Evolutionary conservation across 2,888 invertebrate genomes (phyloP).

Genomic region (Diarsia rubi): DNA sequence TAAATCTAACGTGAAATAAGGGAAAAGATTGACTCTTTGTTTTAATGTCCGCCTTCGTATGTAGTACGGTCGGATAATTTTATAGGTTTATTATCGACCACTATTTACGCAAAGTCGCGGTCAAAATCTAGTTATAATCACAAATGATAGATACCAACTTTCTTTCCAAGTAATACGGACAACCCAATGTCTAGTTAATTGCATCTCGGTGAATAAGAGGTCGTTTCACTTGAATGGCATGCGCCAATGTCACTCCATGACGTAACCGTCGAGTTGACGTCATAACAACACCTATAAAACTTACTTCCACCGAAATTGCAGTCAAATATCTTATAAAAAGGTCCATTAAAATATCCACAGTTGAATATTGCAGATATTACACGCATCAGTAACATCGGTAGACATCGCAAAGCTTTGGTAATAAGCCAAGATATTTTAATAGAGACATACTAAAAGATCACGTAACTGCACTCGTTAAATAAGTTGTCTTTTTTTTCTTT

Average conservation of each 20-base stretch:
- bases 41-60: too few species aligned
- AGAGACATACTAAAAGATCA: background rate
- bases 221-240: constrained; percentile 38
- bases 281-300: constrained; percentile 33
- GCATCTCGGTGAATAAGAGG: constrained; percentile 12
- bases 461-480: background rate
- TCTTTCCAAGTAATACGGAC: background rate
- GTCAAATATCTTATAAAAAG: background rate
- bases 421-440: constrained; percentile 9
- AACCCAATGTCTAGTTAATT: background rate
- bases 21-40: too few species aligned
- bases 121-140: background rate
- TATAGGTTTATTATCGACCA: too few species aligned
- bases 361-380: constrained; percentile 1
- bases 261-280: constrained; percentile 40
- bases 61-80: too few species aligned
- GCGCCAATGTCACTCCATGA: constrained; percentile 30
- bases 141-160: background rate
- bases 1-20: too few species aligned
- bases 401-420: constrained; percentile 13
- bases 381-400: background rate
- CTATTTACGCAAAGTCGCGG: background rate
- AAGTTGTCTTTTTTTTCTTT: background rate
- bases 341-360: constrained; percentile 20
- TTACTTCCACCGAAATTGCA: constrained; percentile 23